Base-by-base conservation (phyloP, 2,888 invertebrate genomes). In the Diaprepes abbreviatus region DNA sequence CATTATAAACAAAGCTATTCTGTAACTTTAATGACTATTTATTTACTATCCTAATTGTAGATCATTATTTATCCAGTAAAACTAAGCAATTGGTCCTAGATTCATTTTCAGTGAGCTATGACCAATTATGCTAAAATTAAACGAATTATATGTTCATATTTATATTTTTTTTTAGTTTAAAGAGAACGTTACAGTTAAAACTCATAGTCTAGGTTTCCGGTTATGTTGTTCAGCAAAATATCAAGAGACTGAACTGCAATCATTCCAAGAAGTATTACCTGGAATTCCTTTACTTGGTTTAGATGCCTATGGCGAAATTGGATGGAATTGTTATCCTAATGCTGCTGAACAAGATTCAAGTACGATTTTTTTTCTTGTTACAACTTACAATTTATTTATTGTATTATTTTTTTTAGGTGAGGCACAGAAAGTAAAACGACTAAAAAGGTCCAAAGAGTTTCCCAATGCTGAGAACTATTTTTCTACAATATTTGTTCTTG, bases 301-400 rank as follows among this genome's bases (percentile, higher is more conserved):
- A 31, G 78, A 81, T 70, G 81, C 77, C 12, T 76, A 77, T 72
- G 81, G 82, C 6, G 82, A 81, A 74, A 76, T 82, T 45, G 83
- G 82, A 35, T 82, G 81, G 81, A 75, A 81, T 74, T 73, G 75
- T 58, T 63, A 74, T 55, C 62, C 58, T 16, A 60, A 70, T 60
- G 52, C 58, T 6, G 5, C 3, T 55, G 35, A 16, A 31, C 35
- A 33, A 17, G 19, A 28, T 3, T n/a, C 31, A 28, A 28, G 52
- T 52, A 52, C 24, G 28, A 62, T 19, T 16, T 21, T 19, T 7
- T 19, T 43, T 9, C 19, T 1, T 43, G 21, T 19, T 24, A 4
- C 3, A 24, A 24, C 3, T 5, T 24, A 24, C 3, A 45, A 14
- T 16, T 12, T 16, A 14, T 55, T 55, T 9, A 17, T 21, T 3